Conservation (phyloP, 2,113 vertebrate species). For the Shinisaurus crocodilurus region DNA sequence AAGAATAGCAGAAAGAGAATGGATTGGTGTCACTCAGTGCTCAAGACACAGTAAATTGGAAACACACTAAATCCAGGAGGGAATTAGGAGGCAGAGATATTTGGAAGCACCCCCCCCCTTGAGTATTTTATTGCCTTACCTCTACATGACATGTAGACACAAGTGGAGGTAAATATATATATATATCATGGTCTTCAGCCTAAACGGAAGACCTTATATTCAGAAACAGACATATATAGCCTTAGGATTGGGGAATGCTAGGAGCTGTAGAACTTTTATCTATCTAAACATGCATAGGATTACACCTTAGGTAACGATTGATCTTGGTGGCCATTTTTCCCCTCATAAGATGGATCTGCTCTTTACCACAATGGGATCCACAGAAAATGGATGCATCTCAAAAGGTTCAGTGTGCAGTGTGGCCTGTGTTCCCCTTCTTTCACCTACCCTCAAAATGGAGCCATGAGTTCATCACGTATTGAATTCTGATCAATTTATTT, state of each 20-base stretch:
- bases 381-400: background rate
- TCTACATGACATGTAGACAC: background rate
- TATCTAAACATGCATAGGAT: too few species aligned
- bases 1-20: background rate
- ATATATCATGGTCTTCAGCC: background rate
- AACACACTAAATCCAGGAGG: background rate
- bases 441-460: background rate
- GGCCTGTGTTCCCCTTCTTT: background rate
- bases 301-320: background rate
- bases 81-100: background rate
- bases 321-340: background rate
- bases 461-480: background rate
- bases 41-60: background rate
- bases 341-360: background rate
- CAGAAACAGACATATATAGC: background rate
- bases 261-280: too few species aligned
- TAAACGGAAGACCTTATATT: background rate
- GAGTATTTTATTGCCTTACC: background rate
- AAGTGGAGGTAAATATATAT: background rate
- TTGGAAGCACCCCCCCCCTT: background rate
- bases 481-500: background rate
- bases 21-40: background rate
- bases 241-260: background rate
- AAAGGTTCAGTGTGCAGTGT: background rate
- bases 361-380: background rate